Base-by-base conservation (phyloP, 1,140 invertebrate genomes). In the Paraescarpia echinospica region DNA sequence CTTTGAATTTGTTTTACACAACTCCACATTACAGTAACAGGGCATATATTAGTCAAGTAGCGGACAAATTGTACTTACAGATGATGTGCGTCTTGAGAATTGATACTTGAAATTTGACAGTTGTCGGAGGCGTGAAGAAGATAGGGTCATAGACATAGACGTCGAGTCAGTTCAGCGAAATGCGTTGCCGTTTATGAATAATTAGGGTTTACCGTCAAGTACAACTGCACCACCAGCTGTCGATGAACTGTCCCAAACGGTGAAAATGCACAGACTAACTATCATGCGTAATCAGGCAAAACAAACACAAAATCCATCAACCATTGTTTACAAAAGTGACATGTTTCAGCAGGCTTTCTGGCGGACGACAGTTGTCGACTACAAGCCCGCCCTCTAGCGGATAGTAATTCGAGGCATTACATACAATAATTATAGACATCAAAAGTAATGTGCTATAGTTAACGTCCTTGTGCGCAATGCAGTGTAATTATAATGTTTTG, bases 271-370 rank as follows among this genome's bases (percentile, higher is more conserved):
- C 90, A 41, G 90, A 14, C 35, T 51, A 41, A 91, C 0, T 34
- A 27, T 41, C 31, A 41, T 35, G 90, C 34, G 22, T 1, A 91
- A 41, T 1, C 35, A 35, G 90, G 31, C 35, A 91, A 35, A 34
- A 90, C 8, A n/a, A 51, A n/a, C n/a, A 34, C 35, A n/a, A 34
- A 33, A 35, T 41, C 48, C 31, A 41, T 31, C 90, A 91, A 35
- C 33, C 90, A 91, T 34, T 34, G n/a, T 34, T 8, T 91, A 41
- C 90, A 4, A 33, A 34, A 35, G 90, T 41, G 34, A 91, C n/a
- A 51, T 91, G 35, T 91, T 35, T 51, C 35, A 9, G 90, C 48
- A 91, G 33, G 31, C 35, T 51, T 91, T 51, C 90, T 91, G 27
- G n/a, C 90, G 35, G 34, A 92, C 9, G 48, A 92, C 34, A n/a